Evolutionary conservation across 2,113 vertebrate genomes (phyloP), one percentile per base, ranked within the genome.

Genomic region (Catharus fuscescens): DNA sequence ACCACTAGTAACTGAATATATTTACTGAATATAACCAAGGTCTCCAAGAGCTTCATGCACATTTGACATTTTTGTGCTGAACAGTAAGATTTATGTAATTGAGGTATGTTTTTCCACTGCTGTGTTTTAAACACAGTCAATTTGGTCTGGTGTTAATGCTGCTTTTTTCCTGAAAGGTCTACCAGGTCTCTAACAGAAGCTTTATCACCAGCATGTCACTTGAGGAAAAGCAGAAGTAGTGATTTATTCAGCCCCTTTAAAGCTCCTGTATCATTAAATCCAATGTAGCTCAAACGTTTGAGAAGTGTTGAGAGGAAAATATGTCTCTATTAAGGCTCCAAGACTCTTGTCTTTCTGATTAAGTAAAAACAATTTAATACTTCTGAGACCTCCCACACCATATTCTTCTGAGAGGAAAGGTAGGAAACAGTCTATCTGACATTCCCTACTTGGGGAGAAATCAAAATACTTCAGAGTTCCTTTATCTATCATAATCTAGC

Each of bases 1-100:
- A 80, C 90, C 90, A 66, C 44, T 90, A 40, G 85, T 80, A 90
- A 94, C 90, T 60, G 92, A 92, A 90, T 92, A 15, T 74, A 86
- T 92, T 90, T 94, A 80, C 82, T 2, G n/a, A 93, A 64, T 86
- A 47, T 59, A 90, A 80, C 44, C 5, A 0, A 93, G 40, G 84
- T 40, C 70, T 93, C 87, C 87, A 79, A 85, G 84, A 94, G 64
- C 20, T 60, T 56, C 67, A 12, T 32, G 67, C 56, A 44, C 69
- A 23, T 56, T 34, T 83, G 74, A 70, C 50, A n/a, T 92, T 83
- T 82, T 90, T 86, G 38, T 66, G 71, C 71, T 66, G 78, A 85
- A 80, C 29, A 23, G 85, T 60, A 93, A 88, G 74, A 14, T 83
- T 86, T 86, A 59, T 62, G 60, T 14, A 57, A 65, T 26, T 70